Evolutionary conservation across 1,140 invertebrate species (phyloP), one percentile per base, ranked within the genome.

Genomic region (Drosophila nannoptera): DNA sequence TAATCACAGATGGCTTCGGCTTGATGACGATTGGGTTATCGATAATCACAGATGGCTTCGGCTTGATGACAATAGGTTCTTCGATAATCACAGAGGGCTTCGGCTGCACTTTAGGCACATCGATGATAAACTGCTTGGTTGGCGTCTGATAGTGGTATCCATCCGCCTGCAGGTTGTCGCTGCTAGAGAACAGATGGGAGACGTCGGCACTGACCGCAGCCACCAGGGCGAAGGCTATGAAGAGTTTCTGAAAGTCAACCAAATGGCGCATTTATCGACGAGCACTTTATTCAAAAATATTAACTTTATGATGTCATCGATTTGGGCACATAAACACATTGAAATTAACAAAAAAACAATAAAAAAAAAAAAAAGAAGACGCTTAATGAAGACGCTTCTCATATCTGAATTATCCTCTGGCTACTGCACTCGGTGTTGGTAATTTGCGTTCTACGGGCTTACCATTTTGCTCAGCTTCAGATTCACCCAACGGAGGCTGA

Each of bases 401-500:
- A 49, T 48, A 12, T 52, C 38, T 66, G 32, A 46, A 50, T 49
- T 62, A 75, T 75, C 69, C 73, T 60, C 50, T 22, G 31, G 14
- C 43, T 48, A 54, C 64, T 53, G 42, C 22, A 29, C 8, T 36
- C 33, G 7, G 33, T 16, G 29, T 40, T 22, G 43, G 16, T 42
- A 12, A n/a, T 43, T 4, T 55, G 4, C 14, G 5, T 16, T 50
- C 43, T 29, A 33, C 9, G n/a, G 9, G 14, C 86, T 88, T 88
- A 88, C 87, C 87, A 88, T 88, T 76, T 76, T 78, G 73, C 59
- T 77, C 69, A 86, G 81, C 68, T 83, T 71, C 72, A 83, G 87
- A 82, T 88, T 83, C 83, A 88, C 87, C 76, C 73, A 36, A 64
- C 80, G 73, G 78, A 87, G 84, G 87, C 75, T 75, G 83, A 82